phyloP scores from a whole-genome alignment of 2,113 vertebrate species.

The Petrocephalus zakoni region DNA sequence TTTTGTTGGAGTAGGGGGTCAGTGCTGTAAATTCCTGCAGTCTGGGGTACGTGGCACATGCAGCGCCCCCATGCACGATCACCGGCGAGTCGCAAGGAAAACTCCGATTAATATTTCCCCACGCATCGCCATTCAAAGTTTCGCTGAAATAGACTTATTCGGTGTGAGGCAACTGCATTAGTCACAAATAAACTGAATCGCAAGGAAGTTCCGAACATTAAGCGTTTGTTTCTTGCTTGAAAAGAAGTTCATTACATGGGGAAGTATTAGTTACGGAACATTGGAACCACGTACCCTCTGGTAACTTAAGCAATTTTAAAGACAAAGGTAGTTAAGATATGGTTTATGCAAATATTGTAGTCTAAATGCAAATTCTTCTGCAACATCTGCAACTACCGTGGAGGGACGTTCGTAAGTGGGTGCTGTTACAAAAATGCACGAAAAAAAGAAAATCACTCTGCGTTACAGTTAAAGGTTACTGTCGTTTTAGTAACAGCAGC shows the following conservation, averaged over 20 bases:
- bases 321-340: neutral
- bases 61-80: conserved; percentile 35
- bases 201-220: neutral
- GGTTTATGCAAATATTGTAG: neutral
- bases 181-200: neutral
- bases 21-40: conserved; percentile 18
- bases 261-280: neutral
- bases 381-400: neutral
- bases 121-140: neutral
- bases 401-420: neutral
- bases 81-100: conserved; percentile 26
- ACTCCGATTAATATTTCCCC: neutral
- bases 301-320: neutral
- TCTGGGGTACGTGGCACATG: conserved; percentile 59
- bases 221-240: neutral
- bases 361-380: neutral
- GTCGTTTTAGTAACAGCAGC: neutral
- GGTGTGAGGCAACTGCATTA: neutral
- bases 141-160: neutral
- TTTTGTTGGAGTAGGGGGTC: neutral
- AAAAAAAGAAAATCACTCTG: neutral
- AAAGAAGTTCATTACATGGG: neutral
- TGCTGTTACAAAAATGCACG: neutral
- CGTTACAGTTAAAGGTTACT: neutral
- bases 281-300: neutral